Evolutionary conservation across 2,797 vertebrate species (phyloP).

Genomic region (Lophius americanus): DNA sequence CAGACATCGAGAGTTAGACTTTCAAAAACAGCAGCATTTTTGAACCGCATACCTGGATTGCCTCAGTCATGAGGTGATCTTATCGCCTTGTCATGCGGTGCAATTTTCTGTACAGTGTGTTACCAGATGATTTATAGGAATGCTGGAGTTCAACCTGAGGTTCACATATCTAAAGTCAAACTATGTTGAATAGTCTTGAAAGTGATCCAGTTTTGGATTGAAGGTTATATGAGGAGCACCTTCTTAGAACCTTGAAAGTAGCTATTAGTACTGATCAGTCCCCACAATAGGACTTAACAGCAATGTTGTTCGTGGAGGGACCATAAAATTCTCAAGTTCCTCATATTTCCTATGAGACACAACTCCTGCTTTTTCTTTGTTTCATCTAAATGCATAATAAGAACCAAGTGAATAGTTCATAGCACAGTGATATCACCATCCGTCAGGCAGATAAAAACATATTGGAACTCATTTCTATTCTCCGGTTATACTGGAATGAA

Average conservation of each 20-base stretch:
- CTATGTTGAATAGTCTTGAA: background rate
- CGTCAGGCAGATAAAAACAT: conserved; percentile 15
- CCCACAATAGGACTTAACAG: background rate
- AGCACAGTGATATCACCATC: background rate
- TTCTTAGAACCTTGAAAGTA: background rate
- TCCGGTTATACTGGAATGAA: conserved; percentile 5
- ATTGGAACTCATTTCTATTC: background rate
- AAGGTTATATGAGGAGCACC: background rate
- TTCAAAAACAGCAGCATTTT: conserved; percentile 2
- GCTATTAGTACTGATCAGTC: background rate
- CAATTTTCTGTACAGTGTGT: background rate
- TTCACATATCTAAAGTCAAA: conserved; percentile 10
- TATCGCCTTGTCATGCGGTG: conserved; percentile 8
- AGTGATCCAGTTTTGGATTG: background rate
- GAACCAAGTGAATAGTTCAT: background rate
- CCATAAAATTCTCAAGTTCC: background rate
- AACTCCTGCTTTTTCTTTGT: background rate
- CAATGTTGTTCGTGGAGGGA: background rate
- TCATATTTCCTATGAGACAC: background rate
- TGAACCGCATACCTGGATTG: background rate
- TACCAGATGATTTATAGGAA: conserved; percentile 8
- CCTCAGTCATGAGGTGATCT: conserved; percentile 16
- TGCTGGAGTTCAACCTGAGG: background rate
- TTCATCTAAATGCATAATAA: background rate
- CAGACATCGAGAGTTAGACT: conserved; percentile 10